Evolutionary conservation across 2,888 invertebrate species (phyloP), one percentile per base, ranked within the genome.

Genomic region (Nipponacmea schrenckii): DNA sequence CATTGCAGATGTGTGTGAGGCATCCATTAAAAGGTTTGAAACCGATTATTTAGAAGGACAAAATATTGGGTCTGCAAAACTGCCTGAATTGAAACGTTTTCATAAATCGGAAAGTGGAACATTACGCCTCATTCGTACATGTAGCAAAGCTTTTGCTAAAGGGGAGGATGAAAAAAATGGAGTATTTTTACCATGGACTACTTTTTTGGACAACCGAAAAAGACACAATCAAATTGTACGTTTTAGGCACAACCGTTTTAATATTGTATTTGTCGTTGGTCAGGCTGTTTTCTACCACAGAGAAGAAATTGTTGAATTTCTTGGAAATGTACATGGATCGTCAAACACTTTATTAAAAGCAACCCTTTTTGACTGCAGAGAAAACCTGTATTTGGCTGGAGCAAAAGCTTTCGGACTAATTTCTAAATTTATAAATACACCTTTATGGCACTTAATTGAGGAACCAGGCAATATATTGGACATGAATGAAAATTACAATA

Each of bases 361-460:
- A 24, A 74, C 77, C 10, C 50, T 71, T 12, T 64, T 70, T 73
- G 79, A 79, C 64, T 44, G 79, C 0, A 68, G 73, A 31, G 70
- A 76, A 31, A 74, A 74, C 10, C 71, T 72, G 56, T 78, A 69
- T 64, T 4, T 79, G 2, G 75, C 77, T 39, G 78, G 71, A 10
- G 67, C 62, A 12, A 80, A 79, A 67, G 79, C 77, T 27, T 67
- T 81, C 12, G 79, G 77, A 12, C 67, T 78, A 12, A 64, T 81
- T 12, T 66, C 72, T 44, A 68, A 73, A 27, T 50, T 73, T 27
- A 62, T 75, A 8, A 75, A 73, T 20, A 24, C 73, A 12, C 70
- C 71, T 3, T 62, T 73, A 2, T 75, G 73, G 67, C 67, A 64
- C 31, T n/a, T 71, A 14, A 71, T 67, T 26, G 74, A 71, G 50